Percentiles rank a stretch among this genome's conserved stretches.
Evolutionary conservation across 2,113 vertebrate genomes (phyloP).

Genomic region (Neofelis nebulosa): DNA sequence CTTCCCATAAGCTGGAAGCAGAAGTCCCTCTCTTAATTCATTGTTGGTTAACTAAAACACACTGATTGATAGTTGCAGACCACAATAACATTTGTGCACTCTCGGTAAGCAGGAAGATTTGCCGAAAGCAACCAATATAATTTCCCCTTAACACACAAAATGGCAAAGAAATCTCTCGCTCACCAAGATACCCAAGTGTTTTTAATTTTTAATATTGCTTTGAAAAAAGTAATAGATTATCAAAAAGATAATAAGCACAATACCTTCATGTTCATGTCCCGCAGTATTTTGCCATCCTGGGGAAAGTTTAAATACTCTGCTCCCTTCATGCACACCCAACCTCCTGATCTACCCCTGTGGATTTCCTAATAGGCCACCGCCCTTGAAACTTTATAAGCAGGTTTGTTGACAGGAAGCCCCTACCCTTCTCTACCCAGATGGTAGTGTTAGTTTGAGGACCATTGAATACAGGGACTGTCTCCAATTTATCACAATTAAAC

Average conservation of each 20-base stretch:
- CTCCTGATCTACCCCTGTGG: neutral
- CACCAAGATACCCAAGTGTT: neutral
- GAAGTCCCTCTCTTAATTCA: neutral
- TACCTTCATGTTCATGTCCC: neutral
- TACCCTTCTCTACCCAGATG: constrained; percentile 53
- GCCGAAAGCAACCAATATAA: neutral
- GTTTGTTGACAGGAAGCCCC: constrained; percentile 32
- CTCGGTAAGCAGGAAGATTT: neutral
- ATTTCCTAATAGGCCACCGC: neutral
- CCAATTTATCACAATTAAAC: constrained; percentile 75
- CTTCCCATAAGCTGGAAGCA: neutral
- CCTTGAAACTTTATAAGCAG: constrained; percentile 36
- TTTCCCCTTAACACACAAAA: neutral
- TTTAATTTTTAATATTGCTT: neutral
- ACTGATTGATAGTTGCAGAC: neutral
- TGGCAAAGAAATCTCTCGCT: neutral
- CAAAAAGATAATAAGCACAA: neutral
- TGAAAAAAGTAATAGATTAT: neutral
- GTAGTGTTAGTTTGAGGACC: constrained; percentile 60
- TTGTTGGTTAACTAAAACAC: neutral
- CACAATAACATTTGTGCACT: neutral
- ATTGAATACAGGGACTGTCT: constrained; percentile 63
- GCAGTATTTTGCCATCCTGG: neutral
- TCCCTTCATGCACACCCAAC: neutral
- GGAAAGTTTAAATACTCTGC: neutral